Evolutionary conservation across 2,888 invertebrate species (phyloP).

Genomic region (Lysandra bellargus): DNA sequence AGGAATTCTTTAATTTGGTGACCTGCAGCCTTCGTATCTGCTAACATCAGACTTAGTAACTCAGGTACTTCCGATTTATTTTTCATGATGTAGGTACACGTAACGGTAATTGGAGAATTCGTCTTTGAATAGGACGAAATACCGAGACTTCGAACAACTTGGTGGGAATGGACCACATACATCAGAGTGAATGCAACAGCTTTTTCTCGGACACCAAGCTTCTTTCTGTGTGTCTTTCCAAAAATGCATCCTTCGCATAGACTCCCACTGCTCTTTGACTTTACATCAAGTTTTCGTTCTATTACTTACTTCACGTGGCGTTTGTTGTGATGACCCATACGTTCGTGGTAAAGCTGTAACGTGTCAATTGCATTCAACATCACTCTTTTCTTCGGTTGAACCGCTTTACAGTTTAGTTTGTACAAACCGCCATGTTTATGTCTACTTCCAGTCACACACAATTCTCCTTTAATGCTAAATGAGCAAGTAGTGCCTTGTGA

Average conservation of each 20-base stretch:
- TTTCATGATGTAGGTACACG: conserved; percentile 10
- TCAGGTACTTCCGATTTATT: conserved; percentile 24
- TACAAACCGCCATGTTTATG: not conserved
- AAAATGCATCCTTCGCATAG: conserved; percentile 22
- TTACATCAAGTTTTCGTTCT: conserved; percentile 17
- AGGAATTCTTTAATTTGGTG: not conserved
- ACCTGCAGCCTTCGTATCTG: conserved; percentile 5
- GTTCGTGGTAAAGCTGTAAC: conserved; percentile 19
- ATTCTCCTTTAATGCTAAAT: not conserved
- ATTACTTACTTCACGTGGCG: conserved; percentile 12
- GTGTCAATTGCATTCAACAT: not conserved
- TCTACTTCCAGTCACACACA: not conserved
- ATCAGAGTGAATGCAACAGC: conserved; percentile 21
- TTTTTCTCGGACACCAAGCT: conserved; percentile 14
- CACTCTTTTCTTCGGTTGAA: not conserved
- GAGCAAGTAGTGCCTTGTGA: no score
- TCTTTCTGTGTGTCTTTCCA: no score
- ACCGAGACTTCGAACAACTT: not conserved
- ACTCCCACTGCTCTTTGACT: not conserved
- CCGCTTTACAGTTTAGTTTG: not conserved
- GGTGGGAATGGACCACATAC: conserved; percentile 23
- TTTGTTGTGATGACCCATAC: conserved; percentile 13
- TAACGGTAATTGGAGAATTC: conserved; percentile 15
- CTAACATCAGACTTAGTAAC: not conserved
- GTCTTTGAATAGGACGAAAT: conserved; percentile 26